These are phyloP conservation scores for Salarias fasciatus DNA, from an alignment of 2,797 vertebrate genomes.

Conservation along the genomic window DNA sequence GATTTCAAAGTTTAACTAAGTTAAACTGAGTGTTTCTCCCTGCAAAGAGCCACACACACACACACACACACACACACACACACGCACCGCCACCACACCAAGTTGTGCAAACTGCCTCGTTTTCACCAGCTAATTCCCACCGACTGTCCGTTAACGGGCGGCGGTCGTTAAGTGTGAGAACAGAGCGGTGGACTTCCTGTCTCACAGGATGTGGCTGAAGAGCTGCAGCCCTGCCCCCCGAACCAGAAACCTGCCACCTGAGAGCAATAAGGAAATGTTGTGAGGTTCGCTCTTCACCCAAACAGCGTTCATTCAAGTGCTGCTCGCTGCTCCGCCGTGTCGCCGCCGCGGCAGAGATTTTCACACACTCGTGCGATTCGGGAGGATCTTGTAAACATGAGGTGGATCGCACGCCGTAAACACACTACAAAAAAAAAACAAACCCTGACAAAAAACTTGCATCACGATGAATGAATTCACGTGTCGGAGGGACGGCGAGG, in stretches of 20 bases:
- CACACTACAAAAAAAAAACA: too few species aligned
- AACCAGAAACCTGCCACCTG: background rate
- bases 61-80: too few species aligned
- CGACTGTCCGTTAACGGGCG: constrained; percentile 50
- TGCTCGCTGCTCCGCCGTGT: too few species aligned
- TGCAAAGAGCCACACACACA: background rate
- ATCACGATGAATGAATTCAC: constrained; percentile 39
- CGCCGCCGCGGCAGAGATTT: constrained; percentile 5
- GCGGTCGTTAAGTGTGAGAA: constrained; percentile 76
- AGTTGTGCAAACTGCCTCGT: constrained; percentile 47
- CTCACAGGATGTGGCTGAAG: constrained; percentile 66
- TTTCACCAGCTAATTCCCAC: constrained; percentile 51
- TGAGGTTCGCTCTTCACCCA: constrained; percentile 9
- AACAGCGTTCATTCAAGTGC: constrained; percentile 36
- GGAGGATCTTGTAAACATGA: too few species aligned
- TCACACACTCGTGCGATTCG: constrained; percentile 23
- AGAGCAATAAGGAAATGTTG: constrained; percentile 42
- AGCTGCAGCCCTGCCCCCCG: constrained; percentile 29
- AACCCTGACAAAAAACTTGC: constrained; percentile 57
- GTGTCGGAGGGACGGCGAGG: too few species aligned
- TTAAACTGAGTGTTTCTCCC: background rate
- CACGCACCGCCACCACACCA: too few species aligned
- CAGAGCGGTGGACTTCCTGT: constrained; percentile 63
- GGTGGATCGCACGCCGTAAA: background rate
- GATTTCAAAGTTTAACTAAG: too few species aligned